Conservation (phyloP, 2,113 vertebrate species). For the Chloropsis hardwickii region DNA sequence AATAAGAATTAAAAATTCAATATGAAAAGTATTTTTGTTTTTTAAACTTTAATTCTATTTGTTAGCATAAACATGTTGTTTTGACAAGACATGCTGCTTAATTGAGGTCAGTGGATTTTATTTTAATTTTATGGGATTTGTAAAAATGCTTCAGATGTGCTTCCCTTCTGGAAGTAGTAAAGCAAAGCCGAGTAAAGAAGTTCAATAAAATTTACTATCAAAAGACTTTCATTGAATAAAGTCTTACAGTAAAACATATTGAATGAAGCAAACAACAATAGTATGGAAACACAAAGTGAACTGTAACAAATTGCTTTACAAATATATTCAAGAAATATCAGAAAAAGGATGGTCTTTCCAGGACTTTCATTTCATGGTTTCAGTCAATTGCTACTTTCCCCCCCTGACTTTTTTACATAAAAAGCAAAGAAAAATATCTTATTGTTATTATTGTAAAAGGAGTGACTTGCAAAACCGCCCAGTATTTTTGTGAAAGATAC, state of each 20-base stretch:
- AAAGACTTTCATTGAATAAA: background rate
- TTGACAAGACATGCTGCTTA: background rate
- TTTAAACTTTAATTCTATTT: background rate
- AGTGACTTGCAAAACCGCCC: background rate
- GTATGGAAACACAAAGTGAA: background rate
- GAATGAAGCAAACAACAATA: background rate
- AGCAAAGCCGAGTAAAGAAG: background rate
- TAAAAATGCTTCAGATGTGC: background rate
- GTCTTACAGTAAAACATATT: background rate
- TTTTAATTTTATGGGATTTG: background rate
- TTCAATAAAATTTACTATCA: background rate
- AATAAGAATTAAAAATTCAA: background rate
- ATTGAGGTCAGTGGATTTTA: background rate
- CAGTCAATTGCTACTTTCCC: background rate
- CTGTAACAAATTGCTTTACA: background rate
- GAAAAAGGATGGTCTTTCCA: background rate
- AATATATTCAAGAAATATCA: background rate
- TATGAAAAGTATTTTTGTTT: background rate
- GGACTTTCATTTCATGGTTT: background rate
- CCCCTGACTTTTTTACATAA: fast-evolving
- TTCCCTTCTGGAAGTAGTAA: background rate
- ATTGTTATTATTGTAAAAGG: background rate
- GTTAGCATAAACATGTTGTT: background rate
- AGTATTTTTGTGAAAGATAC: background rate
- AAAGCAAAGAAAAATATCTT: background rate